Percentiles rank a stretch among this genome's conserved stretches.
phyloP scores from a whole-genome alignment of 2,113 vertebrate genomes.

The Rousettus leschenaultii region DNA sequence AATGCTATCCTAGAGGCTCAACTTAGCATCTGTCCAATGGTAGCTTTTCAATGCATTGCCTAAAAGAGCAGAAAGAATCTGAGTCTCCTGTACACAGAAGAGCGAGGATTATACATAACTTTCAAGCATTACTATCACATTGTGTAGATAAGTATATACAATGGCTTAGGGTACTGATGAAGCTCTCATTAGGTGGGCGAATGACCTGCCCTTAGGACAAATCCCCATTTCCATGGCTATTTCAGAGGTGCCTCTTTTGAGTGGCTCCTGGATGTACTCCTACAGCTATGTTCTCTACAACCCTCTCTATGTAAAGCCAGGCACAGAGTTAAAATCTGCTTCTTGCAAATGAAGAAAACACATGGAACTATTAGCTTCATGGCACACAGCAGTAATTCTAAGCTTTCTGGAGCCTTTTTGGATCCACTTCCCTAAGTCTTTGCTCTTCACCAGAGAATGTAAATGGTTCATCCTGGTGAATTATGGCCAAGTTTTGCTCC shows the following conservation, averaged over 20 bases:
- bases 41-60: neutral
- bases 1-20: neutral
- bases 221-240: neutral
- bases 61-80: neutral
- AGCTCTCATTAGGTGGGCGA: neutral
- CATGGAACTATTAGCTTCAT: slow-evolving; percentile 24
- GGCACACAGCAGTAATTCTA: neutral
- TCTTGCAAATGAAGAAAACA: slow-evolving; percentile 44
- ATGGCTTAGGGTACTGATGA: neutral
- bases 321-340: slow-evolving; percentile 8
- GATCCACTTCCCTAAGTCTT: slow-evolving; percentile 19
- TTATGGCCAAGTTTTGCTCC: slow-evolving; percentile 27
- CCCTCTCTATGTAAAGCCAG: slow-evolving; percentile 8
- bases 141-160: neutral
- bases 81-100: neutral
- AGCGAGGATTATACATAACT: neutral
- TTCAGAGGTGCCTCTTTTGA: neutral
- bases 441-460: slow-evolving; percentile 45
- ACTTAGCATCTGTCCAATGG: neutral
- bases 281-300: neutral
- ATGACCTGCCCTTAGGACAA: neutral
- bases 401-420: neutral
- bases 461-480: slow-evolving; percentile 32
- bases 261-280: neutral
- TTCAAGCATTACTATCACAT: neutral